Evolutionary conservation across 1,140 invertebrate genomes (phyloP).

Genomic region (Lepeophtheirus salmonis): DNA sequence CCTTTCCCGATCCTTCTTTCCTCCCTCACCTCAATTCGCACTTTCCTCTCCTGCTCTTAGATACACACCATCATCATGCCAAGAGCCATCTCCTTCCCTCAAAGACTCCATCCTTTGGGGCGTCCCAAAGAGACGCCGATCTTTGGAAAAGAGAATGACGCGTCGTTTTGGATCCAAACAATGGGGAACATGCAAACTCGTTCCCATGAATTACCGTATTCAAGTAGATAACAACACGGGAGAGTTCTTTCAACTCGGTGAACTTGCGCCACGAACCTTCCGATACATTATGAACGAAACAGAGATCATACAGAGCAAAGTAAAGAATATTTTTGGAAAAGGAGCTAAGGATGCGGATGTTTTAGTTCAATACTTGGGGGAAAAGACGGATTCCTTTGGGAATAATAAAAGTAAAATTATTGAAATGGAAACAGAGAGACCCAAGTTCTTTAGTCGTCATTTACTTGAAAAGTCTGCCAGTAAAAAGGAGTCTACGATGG

Average conservation of each 20-base stretch:
- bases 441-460: constrained; percentile 2
- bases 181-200: constrained; percentile 6
- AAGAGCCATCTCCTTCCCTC: no score
- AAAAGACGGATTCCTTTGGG: not conserved
- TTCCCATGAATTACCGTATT: not conserved
- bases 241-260: constrained; percentile 1
- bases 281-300: not conserved
- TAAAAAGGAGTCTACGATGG: not conserved
- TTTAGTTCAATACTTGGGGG: not conserved
- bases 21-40: not conserved
- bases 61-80: not conserved
- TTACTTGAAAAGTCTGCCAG: not conserved
- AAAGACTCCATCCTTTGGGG: not conserved
- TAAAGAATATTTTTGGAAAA: not conserved
- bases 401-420: not conserved
- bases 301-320: constrained; percentile 2
- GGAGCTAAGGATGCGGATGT: constrained; percentile 4
- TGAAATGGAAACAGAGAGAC: constrained; percentile 1
- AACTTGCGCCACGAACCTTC: not conserved
- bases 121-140: not conserved
- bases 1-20: not conserved
- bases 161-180: not conserved
- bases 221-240: constrained; percentile 14
- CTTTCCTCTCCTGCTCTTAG: not conserved
- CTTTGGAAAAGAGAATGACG: not conserved